These are phyloP conservation scores for Linurgus olivaceus DNA, from an alignment of 2,797 vertebrate genomes.

Conservation along the genomic window DNA sequence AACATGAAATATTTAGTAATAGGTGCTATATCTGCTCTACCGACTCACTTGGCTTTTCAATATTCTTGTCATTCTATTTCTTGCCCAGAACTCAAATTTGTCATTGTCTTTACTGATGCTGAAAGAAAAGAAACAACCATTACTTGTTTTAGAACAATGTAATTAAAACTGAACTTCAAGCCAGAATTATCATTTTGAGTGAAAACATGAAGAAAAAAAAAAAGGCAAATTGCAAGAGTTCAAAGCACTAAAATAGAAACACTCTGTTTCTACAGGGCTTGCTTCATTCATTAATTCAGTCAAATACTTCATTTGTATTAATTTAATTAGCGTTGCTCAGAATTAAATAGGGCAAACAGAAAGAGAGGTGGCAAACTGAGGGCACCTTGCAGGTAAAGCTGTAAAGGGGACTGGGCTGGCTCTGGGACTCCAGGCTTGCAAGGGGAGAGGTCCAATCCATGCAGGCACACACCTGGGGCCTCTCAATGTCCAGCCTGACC, in stretches of 20 bases:
- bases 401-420: too few species aligned
- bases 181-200: slow-evolving; percentile 22
- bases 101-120: slow-evolving; percentile 18
- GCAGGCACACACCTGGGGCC: neutral
- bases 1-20: slow-evolving; percentile 43
- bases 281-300: slow-evolving; percentile 2
- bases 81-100: slow-evolving; percentile 1
- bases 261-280: neutral
- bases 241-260: slow-evolving; percentile 3
- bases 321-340: neutral
- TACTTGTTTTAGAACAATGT: neutral
- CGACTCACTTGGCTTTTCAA: neutral
- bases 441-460: neutral
- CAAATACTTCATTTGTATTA: neutral
- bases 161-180: slow-evolving; percentile 2
- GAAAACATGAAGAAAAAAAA: neutral
- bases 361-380: neutral
- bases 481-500: neutral
- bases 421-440: neutral
- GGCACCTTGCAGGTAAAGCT: neutral
- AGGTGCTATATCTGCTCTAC: neutral
- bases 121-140: slow-evolving; percentile 16
- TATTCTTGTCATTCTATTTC: slow-evolving; percentile 27
- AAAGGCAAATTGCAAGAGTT: neutral
- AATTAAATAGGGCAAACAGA: neutral